Conservation (phyloP, 2,797 vertebrate species). For the Strix occidentalis region DNA sequence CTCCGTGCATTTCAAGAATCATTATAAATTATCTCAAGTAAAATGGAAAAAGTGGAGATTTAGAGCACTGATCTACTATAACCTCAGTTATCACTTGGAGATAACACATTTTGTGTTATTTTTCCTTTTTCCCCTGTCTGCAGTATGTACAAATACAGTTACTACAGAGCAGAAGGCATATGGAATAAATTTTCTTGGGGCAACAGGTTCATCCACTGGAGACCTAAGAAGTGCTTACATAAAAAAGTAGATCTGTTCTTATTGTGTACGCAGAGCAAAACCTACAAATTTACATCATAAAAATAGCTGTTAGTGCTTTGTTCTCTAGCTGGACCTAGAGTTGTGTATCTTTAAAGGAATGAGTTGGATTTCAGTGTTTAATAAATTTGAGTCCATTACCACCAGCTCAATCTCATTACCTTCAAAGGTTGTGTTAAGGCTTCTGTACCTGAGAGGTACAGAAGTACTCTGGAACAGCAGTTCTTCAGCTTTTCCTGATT, state of each 20-base stretch:
- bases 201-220: not conserved
- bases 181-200: not conserved
- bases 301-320: not conserved
- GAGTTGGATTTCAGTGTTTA: not conserved
- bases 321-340: not conserved
- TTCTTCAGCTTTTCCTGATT: not conserved
- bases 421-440: not conserved
- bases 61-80: not conserved
- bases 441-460: not conserved
- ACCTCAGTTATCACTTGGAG: not conserved
- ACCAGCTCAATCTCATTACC: not conserved
- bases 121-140: not conserved
- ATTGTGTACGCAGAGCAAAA: rapidly evolving
- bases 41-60: not conserved
- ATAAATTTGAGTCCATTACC: not conserved
- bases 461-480: not conserved
- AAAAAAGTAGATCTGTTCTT: not conserved
- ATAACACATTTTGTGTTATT: not conserved
- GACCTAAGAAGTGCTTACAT: not conserved
- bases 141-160: not conserved
- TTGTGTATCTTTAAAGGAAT: not conserved
- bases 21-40: not conserved
- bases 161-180: not conserved
- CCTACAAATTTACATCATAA: not conserved
- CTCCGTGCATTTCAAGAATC: not conserved